Conservation (phyloP, 2,113 vertebrate genomes). For the Piaya cayana region DNA sequence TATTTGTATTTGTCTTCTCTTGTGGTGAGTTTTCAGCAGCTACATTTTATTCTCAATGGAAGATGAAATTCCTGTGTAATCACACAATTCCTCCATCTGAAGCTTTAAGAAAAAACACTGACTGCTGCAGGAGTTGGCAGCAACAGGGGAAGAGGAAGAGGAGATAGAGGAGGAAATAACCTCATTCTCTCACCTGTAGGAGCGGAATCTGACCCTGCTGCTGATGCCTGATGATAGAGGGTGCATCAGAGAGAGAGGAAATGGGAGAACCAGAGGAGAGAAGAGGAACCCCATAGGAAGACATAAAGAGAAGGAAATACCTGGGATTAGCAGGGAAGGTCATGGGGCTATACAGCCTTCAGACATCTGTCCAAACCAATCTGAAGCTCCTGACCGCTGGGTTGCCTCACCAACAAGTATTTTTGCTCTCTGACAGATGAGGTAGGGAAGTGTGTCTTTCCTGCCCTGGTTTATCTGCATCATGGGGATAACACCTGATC, state of each 20-base stretch:
- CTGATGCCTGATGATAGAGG: not conserved
- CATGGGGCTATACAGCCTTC: not conserved
- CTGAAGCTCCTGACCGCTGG: not conserved
- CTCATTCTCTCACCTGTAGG: constrained; percentile 47
- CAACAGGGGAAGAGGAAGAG: constrained; percentile 48
- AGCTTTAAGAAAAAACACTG: constrained; percentile 14
- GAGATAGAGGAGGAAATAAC: constrained; percentile 60
- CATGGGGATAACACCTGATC: constrained; percentile 1
- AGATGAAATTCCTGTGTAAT: not conserved
- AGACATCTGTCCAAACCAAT: constrained; percentile 21
- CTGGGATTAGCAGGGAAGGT: constrained; percentile 30
- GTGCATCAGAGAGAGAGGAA: constrained; percentile 29
- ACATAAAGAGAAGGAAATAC: constrained; percentile 52
- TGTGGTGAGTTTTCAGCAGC: not conserved
- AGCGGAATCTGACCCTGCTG: not conserved
- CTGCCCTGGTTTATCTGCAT: not conserved
- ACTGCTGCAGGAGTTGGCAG: constrained; percentile 25
- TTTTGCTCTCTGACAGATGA: not conserved
- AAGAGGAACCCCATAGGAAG: not conserved
- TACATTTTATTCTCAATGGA: not conserved
- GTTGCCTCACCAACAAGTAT: not conserved
- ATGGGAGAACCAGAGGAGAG: constrained; percentile 18
- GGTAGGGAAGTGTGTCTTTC: constrained; percentile 21
- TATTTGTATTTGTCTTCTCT: not conserved
- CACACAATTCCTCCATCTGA: constrained; percentile 35